Percentiles rank a stretch among this genome's conserved stretches.
Conservation (phyloP, 2,888 invertebrate genomes). For the Drosophila cracens region DNA sequence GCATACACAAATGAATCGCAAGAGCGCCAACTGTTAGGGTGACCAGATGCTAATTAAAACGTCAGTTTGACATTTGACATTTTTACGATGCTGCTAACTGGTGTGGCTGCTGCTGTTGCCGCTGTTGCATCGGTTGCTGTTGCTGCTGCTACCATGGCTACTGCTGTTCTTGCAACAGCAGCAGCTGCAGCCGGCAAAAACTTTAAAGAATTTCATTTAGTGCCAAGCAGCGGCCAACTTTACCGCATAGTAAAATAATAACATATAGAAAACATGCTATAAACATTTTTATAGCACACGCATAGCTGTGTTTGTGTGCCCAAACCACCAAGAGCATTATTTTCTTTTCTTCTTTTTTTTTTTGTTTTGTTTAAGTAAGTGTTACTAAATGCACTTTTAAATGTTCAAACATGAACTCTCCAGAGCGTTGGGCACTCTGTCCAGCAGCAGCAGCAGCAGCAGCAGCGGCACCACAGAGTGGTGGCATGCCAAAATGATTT, state of each 20-base stretch:
- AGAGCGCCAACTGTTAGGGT: slow-evolving; percentile 59
- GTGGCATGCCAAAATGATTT: slow-evolving; percentile 82
- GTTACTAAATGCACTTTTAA: slow-evolving; percentile 84
- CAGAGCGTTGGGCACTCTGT: slow-evolving; percentile 12
- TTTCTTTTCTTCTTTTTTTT: slow-evolving; percentile 22
- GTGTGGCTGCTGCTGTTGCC: slow-evolving; percentile 62
- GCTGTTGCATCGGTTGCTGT: slow-evolving; percentile 12
- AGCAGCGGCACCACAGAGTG: slow-evolving; percentile 39
- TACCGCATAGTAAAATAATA: slow-evolving; percentile 68
- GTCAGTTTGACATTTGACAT: slow-evolving; percentile 83
- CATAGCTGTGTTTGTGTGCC: background rate
- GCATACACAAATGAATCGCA: slow-evolving; percentile 17
- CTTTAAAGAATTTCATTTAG: slow-evolving; percentile 74
- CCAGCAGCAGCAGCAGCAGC: slow-evolving; percentile 24
- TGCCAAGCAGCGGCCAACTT: slow-evolving; percentile 53
- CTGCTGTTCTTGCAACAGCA: slow-evolving; percentile 8
- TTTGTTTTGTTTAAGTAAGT: slow-evolving; percentile 77
- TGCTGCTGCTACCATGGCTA: slow-evolving; percentile 12
- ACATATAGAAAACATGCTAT: slow-evolving; percentile 78
- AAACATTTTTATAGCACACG: slow-evolving; percentile 78
- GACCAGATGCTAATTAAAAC: slow-evolving; percentile 80
- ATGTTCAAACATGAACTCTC: slow-evolving; percentile 77
- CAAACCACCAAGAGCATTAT: slow-evolving; percentile 29
- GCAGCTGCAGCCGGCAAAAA: slow-evolving; percentile 45
- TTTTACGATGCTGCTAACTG: slow-evolving; percentile 81